phyloP scores from a whole-genome alignment of 2,888 invertebrate species.

The Diarsia dahlii region DNA sequence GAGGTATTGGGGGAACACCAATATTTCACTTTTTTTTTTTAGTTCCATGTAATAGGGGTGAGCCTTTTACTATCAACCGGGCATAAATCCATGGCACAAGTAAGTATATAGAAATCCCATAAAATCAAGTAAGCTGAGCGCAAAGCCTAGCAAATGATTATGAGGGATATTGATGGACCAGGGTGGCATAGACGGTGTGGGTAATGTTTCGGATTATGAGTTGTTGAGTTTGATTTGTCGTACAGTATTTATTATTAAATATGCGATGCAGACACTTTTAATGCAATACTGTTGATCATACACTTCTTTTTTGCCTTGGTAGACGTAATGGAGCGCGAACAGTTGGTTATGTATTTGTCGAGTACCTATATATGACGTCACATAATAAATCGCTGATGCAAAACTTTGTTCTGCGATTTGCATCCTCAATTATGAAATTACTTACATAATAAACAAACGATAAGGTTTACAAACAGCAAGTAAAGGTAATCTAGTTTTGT shows the following conservation, averaged over 20 bases:
- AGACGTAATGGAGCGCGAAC: background rate
- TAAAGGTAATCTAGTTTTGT: background rate
- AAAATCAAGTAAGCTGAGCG: background rate
- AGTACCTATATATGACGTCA: background rate
- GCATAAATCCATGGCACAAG: no score
- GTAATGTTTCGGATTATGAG: constrained; percentile 32
- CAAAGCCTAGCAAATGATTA: background rate
- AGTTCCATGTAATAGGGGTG: no score
- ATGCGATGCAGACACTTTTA: background rate
- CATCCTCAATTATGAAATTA: background rate
- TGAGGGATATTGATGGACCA: constrained; percentile 6
- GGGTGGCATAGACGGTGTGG: constrained; percentile 5
- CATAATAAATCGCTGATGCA: background rate
- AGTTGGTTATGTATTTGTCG: background rate
- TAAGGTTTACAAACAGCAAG: background rate
- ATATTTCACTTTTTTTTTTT: no score
- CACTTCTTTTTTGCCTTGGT: background rate
- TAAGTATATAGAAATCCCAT: background rate
- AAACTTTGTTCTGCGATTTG: background rate
- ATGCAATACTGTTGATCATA: background rate
- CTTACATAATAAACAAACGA: background rate
- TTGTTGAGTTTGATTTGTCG: constrained; percentile 3
- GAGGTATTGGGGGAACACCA: no score
- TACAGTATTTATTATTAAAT: background rate
- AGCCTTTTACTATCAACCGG: no score